Evolutionary conservation across 2,888 invertebrate species (phyloP), one percentile per base, ranked within the genome.

Genomic region (Drosophila lutescens): DNA sequence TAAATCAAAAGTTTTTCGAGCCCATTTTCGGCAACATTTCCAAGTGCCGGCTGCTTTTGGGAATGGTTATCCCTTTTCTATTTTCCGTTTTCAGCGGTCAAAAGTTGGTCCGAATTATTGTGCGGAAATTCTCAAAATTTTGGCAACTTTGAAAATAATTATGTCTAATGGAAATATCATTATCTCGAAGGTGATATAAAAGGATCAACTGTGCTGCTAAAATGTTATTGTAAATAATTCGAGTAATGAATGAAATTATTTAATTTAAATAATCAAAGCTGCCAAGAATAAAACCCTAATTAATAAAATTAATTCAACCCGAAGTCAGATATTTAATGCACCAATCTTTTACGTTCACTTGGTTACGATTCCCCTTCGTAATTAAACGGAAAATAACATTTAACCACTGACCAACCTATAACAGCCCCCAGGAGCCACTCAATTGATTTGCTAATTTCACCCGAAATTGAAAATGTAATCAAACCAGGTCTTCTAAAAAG

Each of bases 1-100:
- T 68, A 74, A 74, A 74, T 74, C 74, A 74, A 74, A 74, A 74
- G 68, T 74, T 74, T 69, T 68, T 68, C 71, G 70, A 44, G 66
- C 46, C 66, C 66, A 56, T 46, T 65, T 38, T 8, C 32, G 20
- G 38, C 55, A 54, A 54, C 40, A 55, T 67, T 67, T 69, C 69
- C 17, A 69, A 69, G 70, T 67, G 36, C 47, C 70, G 58, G 46
- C 66, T 66, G 65, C 65, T 67, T 54, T 54, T 53, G 54, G 54
- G 38, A 67, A 46, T 46, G 32, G 4, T 6, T 47, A 17, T 13
- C 15, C 68, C 36, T 26, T 23, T 40, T 63, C 2, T 30, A 12
- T 15, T 46, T 20, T 12, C 43, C 8, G 13, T n/a, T 53, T 63
- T 34, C 13, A 55, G 47, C 23, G 66, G 66, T 65, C 66, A 66